These are phyloP conservation scores for Eilema sororculum DNA, from an alignment of 2,888 invertebrate species.

Conservation along the genomic window DNA sequence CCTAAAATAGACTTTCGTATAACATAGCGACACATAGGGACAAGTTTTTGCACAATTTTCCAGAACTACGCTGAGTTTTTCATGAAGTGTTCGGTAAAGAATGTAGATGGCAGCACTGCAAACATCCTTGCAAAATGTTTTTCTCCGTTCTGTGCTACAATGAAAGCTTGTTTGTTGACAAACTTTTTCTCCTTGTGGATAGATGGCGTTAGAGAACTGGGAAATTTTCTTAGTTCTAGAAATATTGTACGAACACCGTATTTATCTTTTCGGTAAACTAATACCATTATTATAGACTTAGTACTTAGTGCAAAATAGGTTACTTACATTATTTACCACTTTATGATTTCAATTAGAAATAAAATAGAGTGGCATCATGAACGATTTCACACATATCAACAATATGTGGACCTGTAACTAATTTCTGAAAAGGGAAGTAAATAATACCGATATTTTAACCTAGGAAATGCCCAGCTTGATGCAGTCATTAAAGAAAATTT, in stretches of 20 bases:
- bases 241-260: too few species aligned
- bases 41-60: slow-evolving; percentile 23
- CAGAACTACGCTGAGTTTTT: slow-evolving; percentile 12
- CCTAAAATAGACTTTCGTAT: not conserved
- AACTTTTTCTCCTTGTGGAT: not conserved
- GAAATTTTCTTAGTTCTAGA: not conserved
- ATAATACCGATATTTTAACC: slow-evolving; percentile 14
- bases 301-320: slow-evolving; percentile 7
- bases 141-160: not conserved
- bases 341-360: too few species aligned
- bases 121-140: not conserved
- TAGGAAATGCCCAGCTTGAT: slow-evolving; percentile 5
- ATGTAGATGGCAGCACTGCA: slow-evolving; percentile 43
- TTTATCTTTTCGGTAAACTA: not conserved
- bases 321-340: not conserved
- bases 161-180: slow-evolving; percentile 13
- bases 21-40: slow-evolving; percentile 36
- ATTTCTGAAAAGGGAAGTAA: not conserved
- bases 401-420: not conserved
- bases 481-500: slow-evolving; percentile 4
- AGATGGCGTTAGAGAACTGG: slow-evolving; percentile 40
- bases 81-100: slow-evolving; percentile 19
- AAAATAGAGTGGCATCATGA: not conserved
- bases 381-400: not conserved
- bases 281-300: not conserved